Conservation (phyloP, 1,140 invertebrate genomes). For the Hyles euphorbiae region DNA sequence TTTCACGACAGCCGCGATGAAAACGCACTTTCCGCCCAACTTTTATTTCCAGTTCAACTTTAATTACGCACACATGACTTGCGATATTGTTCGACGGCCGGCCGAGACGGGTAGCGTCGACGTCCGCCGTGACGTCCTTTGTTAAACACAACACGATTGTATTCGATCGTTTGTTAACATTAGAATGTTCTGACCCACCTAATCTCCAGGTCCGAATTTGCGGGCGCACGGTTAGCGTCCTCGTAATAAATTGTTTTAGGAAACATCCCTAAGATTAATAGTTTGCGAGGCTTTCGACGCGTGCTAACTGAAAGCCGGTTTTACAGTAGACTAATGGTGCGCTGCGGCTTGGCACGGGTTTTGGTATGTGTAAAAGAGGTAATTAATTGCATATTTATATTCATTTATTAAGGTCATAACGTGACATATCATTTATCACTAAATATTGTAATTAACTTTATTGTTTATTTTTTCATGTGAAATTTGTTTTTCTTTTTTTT, state of each 20-base stretch:
- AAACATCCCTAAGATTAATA: conserved; percentile 67
- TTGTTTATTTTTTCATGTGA: too few relatives aligned
- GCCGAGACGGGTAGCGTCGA: too few relatives aligned
- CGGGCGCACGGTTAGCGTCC: conserved; percentile 37
- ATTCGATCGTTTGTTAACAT: conserved; percentile 36
- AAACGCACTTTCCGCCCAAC: conserved; percentile 12
- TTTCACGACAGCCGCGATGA: conserved; percentile 9
- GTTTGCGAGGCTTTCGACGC: conserved; percentile 37
- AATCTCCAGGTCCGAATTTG: conserved; percentile 52
- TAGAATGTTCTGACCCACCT: conserved; percentile 37
- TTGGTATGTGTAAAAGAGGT: neutral
- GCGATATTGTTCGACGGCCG: conserved; percentile 1
- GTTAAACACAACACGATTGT: conserved; percentile 20
- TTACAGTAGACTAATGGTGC: conserved; percentile 39
- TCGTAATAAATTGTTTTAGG: conserved; percentile 68
- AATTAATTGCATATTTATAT: neutral
- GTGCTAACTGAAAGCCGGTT: conserved; percentile 53
- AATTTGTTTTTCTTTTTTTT: too few relatives aligned
- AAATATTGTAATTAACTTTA: too few relatives aligned
- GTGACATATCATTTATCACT: too few relatives aligned
- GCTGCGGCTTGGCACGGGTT: conserved; percentile 1
- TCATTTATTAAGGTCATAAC: too few relatives aligned
- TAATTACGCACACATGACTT: conserved; percentile 52
- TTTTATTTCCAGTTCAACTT: conserved; percentile 33
- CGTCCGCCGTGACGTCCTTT: conserved; percentile 7